These are phyloP conservation scores for Peucedramus taeniatus DNA, from an alignment of 2,113 vertebrate genomes.

Conservation along the genomic window DNA sequence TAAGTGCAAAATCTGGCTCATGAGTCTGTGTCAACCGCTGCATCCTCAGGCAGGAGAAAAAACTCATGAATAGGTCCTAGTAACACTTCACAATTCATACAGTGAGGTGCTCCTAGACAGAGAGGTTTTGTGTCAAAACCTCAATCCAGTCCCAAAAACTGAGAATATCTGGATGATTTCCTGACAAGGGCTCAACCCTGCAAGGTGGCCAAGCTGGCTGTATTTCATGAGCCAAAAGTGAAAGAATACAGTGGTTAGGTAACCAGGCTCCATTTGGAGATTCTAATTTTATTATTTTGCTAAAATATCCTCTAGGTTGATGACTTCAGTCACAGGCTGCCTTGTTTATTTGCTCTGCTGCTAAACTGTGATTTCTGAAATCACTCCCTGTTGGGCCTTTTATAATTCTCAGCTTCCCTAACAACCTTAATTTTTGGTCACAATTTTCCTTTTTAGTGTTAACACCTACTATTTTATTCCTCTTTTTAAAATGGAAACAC, in stretches of 20 bases:
- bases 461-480: slow-evolving; percentile 12
- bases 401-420: slow-evolving; percentile 19
- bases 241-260: background rate
- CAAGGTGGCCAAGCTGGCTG: background rate
- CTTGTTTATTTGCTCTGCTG: slow-evolving; percentile 39
- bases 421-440: slow-evolving; percentile 15
- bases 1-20: background rate
- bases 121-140: background rate
- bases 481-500: background rate
- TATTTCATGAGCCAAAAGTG: background rate
- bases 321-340: background rate
- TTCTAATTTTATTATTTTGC: background rate
- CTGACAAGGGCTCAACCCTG: background rate
- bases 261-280: background rate
- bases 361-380: slow-evolving; percentile 35
- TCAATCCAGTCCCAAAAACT: background rate
- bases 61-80: background rate
- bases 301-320: background rate
- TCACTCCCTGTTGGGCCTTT: background rate
- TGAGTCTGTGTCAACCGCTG: fast-evolving
- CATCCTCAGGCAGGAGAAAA: background rate
- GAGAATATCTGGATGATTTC: background rate
- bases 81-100: background rate
- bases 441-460: background rate
- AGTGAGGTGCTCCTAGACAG: background rate